A percentile compares a stretch with the other conserved stretches of the same genome.
Conservation (phyloP, 30 jellyfish, hydroid and myxozoan species). For the Chrysaora quinquecirrha region DNA sequence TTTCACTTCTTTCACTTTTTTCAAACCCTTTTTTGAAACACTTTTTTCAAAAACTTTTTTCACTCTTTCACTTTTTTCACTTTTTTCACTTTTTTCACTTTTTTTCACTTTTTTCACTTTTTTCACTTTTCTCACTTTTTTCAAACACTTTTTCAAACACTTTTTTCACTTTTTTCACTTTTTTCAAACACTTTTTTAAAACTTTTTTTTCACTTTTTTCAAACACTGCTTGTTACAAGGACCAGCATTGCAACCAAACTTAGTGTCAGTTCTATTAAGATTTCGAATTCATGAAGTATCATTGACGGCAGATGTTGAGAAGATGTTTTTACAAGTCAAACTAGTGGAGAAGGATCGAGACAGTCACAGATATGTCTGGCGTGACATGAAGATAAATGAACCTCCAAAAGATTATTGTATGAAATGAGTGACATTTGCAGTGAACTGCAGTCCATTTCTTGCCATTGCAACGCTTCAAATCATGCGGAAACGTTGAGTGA, state of each 20-base stretch:
- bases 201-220: too few relatives aligned
- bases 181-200: too few relatives aligned
- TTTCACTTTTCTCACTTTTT: too few relatives aligned
- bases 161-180: too few relatives aligned
- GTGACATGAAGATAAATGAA: slow-evolving; percentile 18
- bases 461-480: not conserved
- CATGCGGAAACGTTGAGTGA: slow-evolving; percentile 13
- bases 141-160: too few relatives aligned
- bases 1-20: too few relatives aligned
- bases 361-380: slow-evolving; percentile 34
- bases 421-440: slow-evolving; percentile 24
- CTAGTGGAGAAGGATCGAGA: slow-evolving; percentile 19
- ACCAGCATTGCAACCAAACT: slow-evolving; percentile 39
- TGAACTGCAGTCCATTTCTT: slow-evolving; percentile 23
- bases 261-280: slow-evolving; percentile 23
- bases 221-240: too few relatives aligned
- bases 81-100: too few relatives aligned
- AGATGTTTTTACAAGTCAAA: slow-evolving; percentile 32
- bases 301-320: slow-evolving; percentile 33
- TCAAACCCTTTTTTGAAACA: too few relatives aligned
- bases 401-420: slow-evolving; percentile 2
- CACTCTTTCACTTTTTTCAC: too few relatives aligned
- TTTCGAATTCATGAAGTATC: slow-evolving; percentile 20
- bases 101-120: too few relatives aligned
- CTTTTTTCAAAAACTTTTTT: too few relatives aligned